These are phyloP conservation scores for Sarcophaga carnaria DNA, from an alignment of 2,888 invertebrate species.

Conservation along the genomic window DNA sequence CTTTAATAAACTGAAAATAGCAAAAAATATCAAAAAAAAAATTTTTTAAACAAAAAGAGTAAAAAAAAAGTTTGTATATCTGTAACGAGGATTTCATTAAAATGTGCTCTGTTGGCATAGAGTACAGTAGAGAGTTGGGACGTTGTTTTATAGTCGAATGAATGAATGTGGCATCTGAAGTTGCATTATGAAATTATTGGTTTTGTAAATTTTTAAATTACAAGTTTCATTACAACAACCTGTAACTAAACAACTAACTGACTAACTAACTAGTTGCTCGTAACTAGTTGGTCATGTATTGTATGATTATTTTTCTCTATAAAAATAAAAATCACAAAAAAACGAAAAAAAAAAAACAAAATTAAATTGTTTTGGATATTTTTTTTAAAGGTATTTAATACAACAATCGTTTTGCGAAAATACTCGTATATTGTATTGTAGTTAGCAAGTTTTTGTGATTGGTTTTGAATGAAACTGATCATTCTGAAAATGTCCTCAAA, in stretches of 20 bases:
- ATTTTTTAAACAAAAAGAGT: background rate
- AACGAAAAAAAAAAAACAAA: too few species aligned
- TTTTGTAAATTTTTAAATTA: constrained; percentile 67
- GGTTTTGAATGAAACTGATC: too few species aligned
- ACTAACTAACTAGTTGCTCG: background rate
- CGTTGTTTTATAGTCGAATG: constrained; percentile 50
- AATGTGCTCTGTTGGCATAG: constrained; percentile 5
- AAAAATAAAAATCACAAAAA: too few species aligned
- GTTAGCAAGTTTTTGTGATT: too few species aligned
- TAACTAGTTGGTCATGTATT: constrained; percentile 43
- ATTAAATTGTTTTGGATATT: too few species aligned
- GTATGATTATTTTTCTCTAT: constrained; percentile 13
- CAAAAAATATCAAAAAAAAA: too few species aligned
- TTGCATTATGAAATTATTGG: constrained; percentile 69
- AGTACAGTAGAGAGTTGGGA: constrained; percentile 40
- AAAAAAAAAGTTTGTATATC: too few species aligned
- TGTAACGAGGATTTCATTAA: background rate
- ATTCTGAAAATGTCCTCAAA: too few species aligned
- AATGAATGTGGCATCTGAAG: constrained; percentile 63
- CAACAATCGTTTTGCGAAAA: too few species aligned
- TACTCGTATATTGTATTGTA: too few species aligned
- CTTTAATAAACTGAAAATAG: too few species aligned
- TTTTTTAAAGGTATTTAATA: too few species aligned
- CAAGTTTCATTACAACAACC: constrained; percentile 68
- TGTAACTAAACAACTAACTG: constrained; percentile 49